Conservation (phyloP, 2,888 invertebrate genomes). For the Blastobasis adustella region DNA sequence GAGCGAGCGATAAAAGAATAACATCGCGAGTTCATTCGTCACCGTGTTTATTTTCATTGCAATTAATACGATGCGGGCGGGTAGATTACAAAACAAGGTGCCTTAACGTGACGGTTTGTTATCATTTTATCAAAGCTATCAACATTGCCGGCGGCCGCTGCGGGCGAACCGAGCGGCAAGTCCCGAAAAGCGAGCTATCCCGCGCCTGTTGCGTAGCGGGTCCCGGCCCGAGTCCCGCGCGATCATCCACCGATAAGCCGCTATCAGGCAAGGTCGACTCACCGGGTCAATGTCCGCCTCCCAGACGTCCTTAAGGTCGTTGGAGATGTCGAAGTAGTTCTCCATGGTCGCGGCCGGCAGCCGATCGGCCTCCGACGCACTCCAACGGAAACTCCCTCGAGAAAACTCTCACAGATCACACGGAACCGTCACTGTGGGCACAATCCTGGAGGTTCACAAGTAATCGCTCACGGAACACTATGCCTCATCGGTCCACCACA, state of each 20-base stretch:
- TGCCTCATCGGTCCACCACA: constrained; percentile 47
- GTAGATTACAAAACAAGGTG: constrained; percentile 45
- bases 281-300: constrained; percentile 89
- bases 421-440: constrained; percentile 50
- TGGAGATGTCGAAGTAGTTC: constrained; percentile 83
- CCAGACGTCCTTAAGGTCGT: constrained; percentile 86
- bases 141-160: constrained; percentile 11
- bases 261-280: constrained; percentile 69
- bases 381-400: constrained; percentile 38
- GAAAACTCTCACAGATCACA: constrained; percentile 49
- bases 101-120: constrained; percentile 13
- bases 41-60: constrained; percentile 27
- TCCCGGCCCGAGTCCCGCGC: neutral
- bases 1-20: neutral
- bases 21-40: constrained; percentile 18
- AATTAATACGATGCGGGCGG: constrained; percentile 26
- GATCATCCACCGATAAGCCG: constrained; percentile 35
- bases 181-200: neutral
- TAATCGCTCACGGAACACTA: constrained; percentile 23
- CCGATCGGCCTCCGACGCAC: constrained; percentile 49
- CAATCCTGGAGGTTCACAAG: constrained; percentile 34
- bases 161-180: neutral
- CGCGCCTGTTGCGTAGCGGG: neutral
- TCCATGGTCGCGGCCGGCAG: constrained; percentile 76
- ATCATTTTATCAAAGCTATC: constrained; percentile 20